Evolutionary conservation across 2,797 vertebrate genomes (phyloP).

Genomic region (Pipistrellus nathusii): DNA sequence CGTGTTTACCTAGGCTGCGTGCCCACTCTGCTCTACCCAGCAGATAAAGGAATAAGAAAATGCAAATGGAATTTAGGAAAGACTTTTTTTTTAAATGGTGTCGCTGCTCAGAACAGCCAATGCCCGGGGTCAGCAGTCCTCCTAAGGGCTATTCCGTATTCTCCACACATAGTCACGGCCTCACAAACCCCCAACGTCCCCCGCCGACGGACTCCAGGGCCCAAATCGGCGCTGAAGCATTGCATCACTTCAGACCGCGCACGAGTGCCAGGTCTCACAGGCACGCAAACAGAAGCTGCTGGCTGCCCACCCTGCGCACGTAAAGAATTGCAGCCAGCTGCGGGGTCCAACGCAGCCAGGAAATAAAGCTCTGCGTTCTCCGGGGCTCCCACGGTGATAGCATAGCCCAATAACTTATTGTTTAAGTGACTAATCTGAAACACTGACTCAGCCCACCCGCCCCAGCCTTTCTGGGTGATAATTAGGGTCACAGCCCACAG

Average conservation of each 20-base stretch:
- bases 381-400: not conserved
- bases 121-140: accelerated
- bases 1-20: accelerated
- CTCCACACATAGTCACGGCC: not conserved
- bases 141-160: not conserved
- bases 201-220: accelerated
- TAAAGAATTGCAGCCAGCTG: not conserved
- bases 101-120: accelerated
- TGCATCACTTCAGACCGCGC: not conserved
- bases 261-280: accelerated
- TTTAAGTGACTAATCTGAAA: not conserved
- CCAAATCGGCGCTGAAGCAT: accelerated
- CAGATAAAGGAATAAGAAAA: not conserved
- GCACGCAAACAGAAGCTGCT: not conserved
- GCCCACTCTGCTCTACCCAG: not conserved
- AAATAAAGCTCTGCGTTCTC: not conserved
- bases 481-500: not conserved
- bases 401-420: not conserved
- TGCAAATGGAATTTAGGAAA: not conserved
- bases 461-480: not conserved
- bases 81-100: not conserved
- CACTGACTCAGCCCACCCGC: accelerated
- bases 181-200: not conserved
- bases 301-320: accelerated
- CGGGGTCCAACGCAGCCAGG: not conserved